Base-by-base conservation (phyloP, 2,888 invertebrate genomes). In the Ypsolopha sequella region DNA sequence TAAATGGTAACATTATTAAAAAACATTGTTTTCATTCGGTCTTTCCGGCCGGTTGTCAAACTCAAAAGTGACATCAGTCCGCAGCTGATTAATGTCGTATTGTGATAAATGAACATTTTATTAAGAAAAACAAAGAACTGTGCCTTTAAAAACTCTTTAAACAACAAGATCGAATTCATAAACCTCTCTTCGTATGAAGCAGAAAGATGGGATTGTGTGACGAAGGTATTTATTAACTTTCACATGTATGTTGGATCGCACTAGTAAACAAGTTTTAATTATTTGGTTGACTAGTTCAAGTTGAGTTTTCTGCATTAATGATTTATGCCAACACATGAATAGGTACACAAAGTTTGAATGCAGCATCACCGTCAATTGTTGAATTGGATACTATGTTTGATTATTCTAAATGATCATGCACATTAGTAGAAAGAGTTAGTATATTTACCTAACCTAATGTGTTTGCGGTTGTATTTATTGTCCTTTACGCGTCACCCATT, bases 161-260 rank as follows among this genome's bases (percentile, higher is more conserved):
- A 7, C 39, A 39, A 39, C 39, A 39, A 11, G 10, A 39, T 11
- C n/a, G n/a, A 11, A 11, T 11, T 39, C 10, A 11, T 9, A 39
- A 11, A 39, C 7, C 39, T 9, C 39, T 39, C 39, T 6, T 39
- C 11, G 39, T 10, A 39, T 39, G 6, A 10, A 10, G 10, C 10
- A 51, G 50, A 54, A 60, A 51, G 53, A 85, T 85, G 84, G 84
- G 85, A 55, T 75, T 84, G 55, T 82, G 85, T 56, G 80, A 85
- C 57, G 84, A 84, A 67, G 85, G 84, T 85, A 70, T 65, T 77
- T 63, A 57, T 54, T 54, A 55, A 53, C 51, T 51, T 55, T 55
- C 58, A 51, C 60, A 54, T 24, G 50, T 48, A 45, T 56, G 51
- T 50, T 50, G 48, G 52, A 55, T 57, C 56, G 53, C 61, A 52